Evolutionary conservation across 2,113 vertebrate species (phyloP).

Genomic region (Synchiropus splendidus): DNA sequence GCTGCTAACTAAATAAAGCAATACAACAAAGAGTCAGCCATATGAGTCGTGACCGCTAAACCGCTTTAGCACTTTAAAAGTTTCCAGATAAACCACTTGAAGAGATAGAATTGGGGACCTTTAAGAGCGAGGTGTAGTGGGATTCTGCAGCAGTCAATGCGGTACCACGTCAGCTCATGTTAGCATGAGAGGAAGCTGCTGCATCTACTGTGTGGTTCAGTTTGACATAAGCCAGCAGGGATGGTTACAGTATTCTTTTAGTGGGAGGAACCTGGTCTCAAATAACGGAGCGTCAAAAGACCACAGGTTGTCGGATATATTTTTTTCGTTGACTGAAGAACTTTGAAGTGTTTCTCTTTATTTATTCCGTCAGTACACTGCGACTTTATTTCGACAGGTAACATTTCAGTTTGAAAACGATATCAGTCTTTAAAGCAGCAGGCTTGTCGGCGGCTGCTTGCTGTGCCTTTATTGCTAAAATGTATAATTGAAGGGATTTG

Average conservation of each 20-base stretch:
- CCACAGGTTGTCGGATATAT: constrained; percentile 11
- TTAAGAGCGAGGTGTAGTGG: no score
- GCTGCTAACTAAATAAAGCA: constrained; percentile 14
- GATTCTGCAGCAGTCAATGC: no score
- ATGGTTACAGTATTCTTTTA: no score
- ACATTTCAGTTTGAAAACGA: no score
- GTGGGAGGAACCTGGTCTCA: no score
- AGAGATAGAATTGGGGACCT: no score
- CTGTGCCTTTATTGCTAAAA: constrained; percentile 45
- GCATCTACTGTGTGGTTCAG: no score
- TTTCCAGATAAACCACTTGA: constrained; percentile 7
- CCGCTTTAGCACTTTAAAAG: constrained; percentile 34
- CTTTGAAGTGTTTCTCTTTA: constrained; percentile 18
- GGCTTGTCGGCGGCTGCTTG: constrained; percentile 38
- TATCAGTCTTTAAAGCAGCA: no score
- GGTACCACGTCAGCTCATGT: no score
- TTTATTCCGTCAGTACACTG: constrained; percentile 26
- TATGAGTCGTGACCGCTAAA: constrained; percentile 12
- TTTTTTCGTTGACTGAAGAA: constrained; percentile 16
- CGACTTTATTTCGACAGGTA: constrained; percentile 3
- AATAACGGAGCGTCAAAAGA: not conserved
- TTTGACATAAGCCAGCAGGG: no score
- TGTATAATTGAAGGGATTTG: constrained; percentile 2
- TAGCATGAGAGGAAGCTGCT: no score
- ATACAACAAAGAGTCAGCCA: constrained; percentile 11